These are phyloP conservation scores for Diorhabda sublineata DNA, from an alignment of 1,140 invertebrate species.

Conservation along the genomic window DNA sequence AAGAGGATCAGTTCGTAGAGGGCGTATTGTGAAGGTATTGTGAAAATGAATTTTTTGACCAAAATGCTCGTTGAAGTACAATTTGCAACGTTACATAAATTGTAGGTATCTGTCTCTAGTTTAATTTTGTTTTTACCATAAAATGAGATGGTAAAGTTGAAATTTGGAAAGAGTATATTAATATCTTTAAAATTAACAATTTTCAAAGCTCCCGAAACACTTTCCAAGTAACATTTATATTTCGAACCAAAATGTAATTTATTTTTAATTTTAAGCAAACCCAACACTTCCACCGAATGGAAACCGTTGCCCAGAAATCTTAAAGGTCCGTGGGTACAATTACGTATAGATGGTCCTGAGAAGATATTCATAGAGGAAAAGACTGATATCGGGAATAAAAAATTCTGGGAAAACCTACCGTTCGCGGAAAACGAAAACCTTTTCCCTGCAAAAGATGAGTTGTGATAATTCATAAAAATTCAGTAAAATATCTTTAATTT, in stretches of 20 bases:
- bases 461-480: not conserved
- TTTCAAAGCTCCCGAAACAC: not conserved
- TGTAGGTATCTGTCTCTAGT: too few species aligned
- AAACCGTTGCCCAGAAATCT: slow-evolving; percentile 23
- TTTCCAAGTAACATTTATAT: too few species aligned
- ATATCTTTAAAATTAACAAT: not conserved
- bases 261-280: slow-evolving; percentile 26
- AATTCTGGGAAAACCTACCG: slow-evolving; percentile 32
- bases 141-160: too few species aligned
- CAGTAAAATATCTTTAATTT: not conserved
- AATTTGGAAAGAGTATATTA: too few species aligned
- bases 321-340: slow-evolving; percentile 17
- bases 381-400: slow-evolving; percentile 25
- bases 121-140: too few species aligned
- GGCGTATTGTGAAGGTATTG: too few species aligned
- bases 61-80: too few species aligned
- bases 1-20: too few species aligned
- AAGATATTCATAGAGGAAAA: slow-evolving; percentile 19
- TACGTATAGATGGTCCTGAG: slow-evolving; percentile 25
- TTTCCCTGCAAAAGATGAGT: slow-evolving; percentile 10
- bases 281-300: slow-evolving; percentile 26
- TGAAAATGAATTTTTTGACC: too few species aligned
- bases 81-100: too few species aligned
- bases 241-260: not conserved
- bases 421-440: slow-evolving; percentile 33